A percentile compares a stretch with the other conserved stretches of the same genome.
These are phyloP conservation scores for Frieseomelitta varia DNA, from an alignment of 1,140 invertebrate genomes.

Conservation along the genomic window DNA sequence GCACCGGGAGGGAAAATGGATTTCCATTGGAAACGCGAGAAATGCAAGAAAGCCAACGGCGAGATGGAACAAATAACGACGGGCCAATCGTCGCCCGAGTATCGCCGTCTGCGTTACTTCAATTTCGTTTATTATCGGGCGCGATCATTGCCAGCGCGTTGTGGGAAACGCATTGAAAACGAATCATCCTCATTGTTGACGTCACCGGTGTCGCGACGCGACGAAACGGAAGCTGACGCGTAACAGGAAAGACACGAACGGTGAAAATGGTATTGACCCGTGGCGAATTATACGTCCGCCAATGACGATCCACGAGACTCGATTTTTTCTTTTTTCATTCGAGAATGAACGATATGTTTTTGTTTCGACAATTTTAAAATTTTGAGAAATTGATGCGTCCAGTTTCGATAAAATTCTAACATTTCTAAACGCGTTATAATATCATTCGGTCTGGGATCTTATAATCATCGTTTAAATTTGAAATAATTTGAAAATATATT, in stretches of 20 bases:
- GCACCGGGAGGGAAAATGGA: no score
- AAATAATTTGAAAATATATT: no score
- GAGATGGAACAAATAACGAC: constrained; percentile 18
- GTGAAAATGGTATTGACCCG: constrained; percentile 34
- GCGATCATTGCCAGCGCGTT: constrained; percentile 27
- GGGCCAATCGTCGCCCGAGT: neutral
- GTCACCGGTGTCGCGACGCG: neutral
- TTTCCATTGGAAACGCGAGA: neutral
- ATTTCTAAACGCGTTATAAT: no score
- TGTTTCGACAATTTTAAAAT: no score
- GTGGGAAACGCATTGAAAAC: constrained; percentile 10
- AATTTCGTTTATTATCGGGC: constrained; percentile 38
- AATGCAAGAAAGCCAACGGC: neutral
- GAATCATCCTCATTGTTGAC: constrained; percentile 37
- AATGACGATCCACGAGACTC: constrained; percentile 35
- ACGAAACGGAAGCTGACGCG: constrained; percentile 35
- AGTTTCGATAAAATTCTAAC: no score
- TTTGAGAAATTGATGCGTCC: no score
- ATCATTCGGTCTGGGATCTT: no score
- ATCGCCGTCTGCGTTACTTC: constrained; percentile 19
- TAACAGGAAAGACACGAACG: constrained; percentile 38
- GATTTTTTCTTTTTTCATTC: neutral
- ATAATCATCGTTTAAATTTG: no score
- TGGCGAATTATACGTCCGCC: constrained; percentile 31
- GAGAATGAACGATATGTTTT: no score